A percentile compares a stretch with the other conserved stretches of the same genome.
These are phyloP conservation scores for Saccostrea cuccullata DNA, from an alignment of 1,140 invertebrate species.

Conservation along the genomic window DNA sequence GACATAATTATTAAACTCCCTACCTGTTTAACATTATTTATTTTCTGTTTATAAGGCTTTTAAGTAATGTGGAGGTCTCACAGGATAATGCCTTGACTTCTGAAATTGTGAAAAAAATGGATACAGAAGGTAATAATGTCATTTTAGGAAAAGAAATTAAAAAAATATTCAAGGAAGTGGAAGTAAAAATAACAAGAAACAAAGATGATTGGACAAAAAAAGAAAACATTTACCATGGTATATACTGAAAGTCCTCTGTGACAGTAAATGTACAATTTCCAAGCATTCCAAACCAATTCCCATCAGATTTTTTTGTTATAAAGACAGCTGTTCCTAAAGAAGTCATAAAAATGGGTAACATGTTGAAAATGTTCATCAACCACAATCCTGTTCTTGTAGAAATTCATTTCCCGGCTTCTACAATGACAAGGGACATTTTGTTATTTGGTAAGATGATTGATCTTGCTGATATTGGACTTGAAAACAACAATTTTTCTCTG, in stretches of 20 bases:
- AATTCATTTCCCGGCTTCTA: no score
- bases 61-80: not conserved
- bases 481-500: no score
- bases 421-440: no score
- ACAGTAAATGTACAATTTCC: not conserved
- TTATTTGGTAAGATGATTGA: no score
- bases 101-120: conserved; percentile 16
- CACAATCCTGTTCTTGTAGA: no score
- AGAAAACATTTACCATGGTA: not conserved
- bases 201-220: conserved; percentile 23
- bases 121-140: not conserved
- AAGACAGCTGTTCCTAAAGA: not conserved
- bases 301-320: not conserved
- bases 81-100: not conserved
- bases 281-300: not conserved
- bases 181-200: not conserved
- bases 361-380: not conserved
- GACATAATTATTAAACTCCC: no score
- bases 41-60: not conserved
- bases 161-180: not conserved
- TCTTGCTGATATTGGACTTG: no score
- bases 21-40: not conserved
- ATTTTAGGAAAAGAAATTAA: conserved; percentile 26
- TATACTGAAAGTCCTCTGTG: not conserved
- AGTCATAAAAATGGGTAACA: not conserved